A percentile compares a stretch with the other conserved stretches of the same genome.
Conservation (phyloP, 2,113 vertebrate species). For the Scartelaos histophorus region DNA sequence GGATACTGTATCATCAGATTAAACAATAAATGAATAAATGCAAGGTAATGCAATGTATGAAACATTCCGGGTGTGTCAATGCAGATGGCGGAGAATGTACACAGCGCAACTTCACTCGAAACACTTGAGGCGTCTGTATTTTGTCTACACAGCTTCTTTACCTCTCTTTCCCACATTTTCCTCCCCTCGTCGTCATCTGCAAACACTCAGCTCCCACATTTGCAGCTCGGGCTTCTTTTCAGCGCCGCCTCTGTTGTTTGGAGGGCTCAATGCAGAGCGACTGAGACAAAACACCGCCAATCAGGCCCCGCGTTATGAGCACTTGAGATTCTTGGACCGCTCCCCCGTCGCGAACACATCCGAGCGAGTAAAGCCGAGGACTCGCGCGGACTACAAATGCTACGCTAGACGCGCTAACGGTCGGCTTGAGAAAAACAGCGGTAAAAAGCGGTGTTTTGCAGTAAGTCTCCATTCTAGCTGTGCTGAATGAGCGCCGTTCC, state of each 20-base stretch:
- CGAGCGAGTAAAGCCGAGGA: slow-evolving; percentile 49
- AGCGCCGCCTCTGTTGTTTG: slow-evolving; percentile 46
- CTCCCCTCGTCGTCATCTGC: slow-evolving; percentile 22
- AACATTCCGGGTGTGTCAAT: too few species aligned
- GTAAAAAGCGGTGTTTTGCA: slow-evolving; percentile 43
- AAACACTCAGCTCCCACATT: slow-evolving; percentile 46
- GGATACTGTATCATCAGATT: too few species aligned
- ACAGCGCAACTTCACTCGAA: too few species aligned
- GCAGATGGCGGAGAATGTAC: too few species aligned
- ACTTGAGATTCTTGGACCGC: slow-evolving; percentile 66
- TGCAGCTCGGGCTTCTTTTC: slow-evolving; percentile 45
- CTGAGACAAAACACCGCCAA: slow-evolving; percentile 67
- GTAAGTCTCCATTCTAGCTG: slow-evolving; percentile 25
- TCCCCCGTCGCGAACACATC: slow-evolving; percentile 54
- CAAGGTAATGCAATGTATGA: too few species aligned
- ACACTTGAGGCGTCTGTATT: neutral
- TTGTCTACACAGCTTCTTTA: slow-evolving; percentile 3
- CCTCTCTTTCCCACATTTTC: neutral
- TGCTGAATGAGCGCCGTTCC: slow-evolving; percentile 47
- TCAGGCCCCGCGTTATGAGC: slow-evolving; percentile 67
- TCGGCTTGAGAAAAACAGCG: slow-evolving; percentile 34
- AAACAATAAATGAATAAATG: too few species aligned
- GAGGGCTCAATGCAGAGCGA: slow-evolving; percentile 56
- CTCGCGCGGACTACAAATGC: slow-evolving; percentile 63
- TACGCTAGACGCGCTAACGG: slow-evolving; percentile 20